Percentiles rank a stretch among this genome's conserved stretches.
Evolutionary conservation across 2,113 vertebrate genomes (phyloP).

Genomic region (Sebastes schlegelii): DNA sequence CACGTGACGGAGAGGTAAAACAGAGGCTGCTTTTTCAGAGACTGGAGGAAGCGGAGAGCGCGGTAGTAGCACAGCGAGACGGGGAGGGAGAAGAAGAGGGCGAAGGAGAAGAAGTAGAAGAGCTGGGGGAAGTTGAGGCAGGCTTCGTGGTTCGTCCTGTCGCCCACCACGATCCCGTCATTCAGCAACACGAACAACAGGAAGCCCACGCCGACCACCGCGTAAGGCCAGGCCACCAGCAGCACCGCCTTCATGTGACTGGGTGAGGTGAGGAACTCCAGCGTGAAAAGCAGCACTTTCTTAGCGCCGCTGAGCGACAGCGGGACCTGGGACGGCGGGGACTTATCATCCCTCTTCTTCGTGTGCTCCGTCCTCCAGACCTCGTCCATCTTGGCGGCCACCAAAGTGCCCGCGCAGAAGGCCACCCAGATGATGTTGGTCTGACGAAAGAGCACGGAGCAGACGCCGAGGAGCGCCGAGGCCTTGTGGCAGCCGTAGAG

Average conservation of each 20-base stretch:
- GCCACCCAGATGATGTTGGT: constrained; percentile 95
- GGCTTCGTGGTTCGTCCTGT: constrained; percentile 91
- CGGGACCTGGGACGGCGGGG: constrained; percentile 73
- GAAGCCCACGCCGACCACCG: constrained; percentile 81
- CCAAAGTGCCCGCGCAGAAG: constrained; percentile 91
- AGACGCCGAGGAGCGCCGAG: constrained; percentile 90
- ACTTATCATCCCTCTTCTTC: constrained; percentile 91
- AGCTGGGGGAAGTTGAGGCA: constrained; percentile 94
- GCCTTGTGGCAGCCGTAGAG: constrained; percentile 94
- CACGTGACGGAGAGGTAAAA: constrained; percentile 77
- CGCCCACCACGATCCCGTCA: constrained; percentile 93
- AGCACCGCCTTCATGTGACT: constrained; percentile 81
- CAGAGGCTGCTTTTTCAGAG: constrained; percentile 84
- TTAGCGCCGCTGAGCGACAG: constrained; percentile 81
- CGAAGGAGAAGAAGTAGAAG: constrained; percentile 94
- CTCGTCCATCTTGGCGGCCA: constrained; percentile 89
- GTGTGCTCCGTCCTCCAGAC: constrained; percentile 87
- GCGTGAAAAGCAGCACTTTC: constrained; percentile 82
- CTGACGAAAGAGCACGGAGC: constrained; percentile 95
- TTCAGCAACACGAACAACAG: constrained; percentile 88
- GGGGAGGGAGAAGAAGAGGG: constrained; percentile 89
- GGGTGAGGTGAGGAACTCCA: constrained; percentile 78
- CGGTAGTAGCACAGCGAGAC: constrained; percentile 85
- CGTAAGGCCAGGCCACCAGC: constrained; percentile 90
- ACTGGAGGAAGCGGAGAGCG: constrained; percentile 84